Conservation (phyloP, 2,888 invertebrate species). For the Ormyrus rosae region DNA sequence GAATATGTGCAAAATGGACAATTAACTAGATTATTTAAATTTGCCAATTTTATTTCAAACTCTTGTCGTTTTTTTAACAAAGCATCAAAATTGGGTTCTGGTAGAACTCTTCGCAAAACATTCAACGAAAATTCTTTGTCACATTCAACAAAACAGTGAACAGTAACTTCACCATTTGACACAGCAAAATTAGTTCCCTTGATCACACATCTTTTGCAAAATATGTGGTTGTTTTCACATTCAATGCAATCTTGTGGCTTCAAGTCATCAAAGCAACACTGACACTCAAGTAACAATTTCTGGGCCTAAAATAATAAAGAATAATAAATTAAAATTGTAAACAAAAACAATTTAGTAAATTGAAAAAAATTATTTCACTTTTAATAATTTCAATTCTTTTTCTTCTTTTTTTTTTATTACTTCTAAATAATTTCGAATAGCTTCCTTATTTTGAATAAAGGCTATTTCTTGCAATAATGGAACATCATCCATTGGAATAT, state of each 20-base stretch:
- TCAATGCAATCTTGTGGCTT: slow-evolving; percentile 72
- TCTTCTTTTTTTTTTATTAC: slow-evolving; percentile 68
- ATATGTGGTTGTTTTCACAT: slow-evolving; percentile 76
- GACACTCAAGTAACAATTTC: slow-evolving; percentile 75
- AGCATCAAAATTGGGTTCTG: slow-evolving; percentile 76
- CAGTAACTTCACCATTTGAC: slow-evolving; percentile 73
- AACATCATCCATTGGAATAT: slow-evolving; percentile 3
- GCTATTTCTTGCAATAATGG: slow-evolving; percentile 68
- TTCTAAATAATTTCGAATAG: slow-evolving; percentile 67
- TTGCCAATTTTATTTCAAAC: slow-evolving; percentile 78
- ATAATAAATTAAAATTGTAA: not conserved
- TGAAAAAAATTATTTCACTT: slow-evolving; percentile 61
- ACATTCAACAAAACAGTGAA: slow-evolving; percentile 76
- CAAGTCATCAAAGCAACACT: slow-evolving; percentile 79
- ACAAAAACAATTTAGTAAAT: not conserved
- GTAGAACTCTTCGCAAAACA: slow-evolving; percentile 72
- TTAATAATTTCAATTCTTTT: slow-evolving; percentile 67
- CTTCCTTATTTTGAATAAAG: slow-evolving; percentile 67
- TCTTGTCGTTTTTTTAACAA: slow-evolving; percentile 77
- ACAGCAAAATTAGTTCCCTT: slow-evolving; percentile 73
- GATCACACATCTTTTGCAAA: slow-evolving; percentile 75
- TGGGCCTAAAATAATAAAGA: slow-evolving; percentile 16
- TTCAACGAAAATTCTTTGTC: slow-evolving; percentile 68
- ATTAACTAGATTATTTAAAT: slow-evolving; percentile 77
- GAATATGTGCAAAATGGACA: slow-evolving; percentile 81